Base-by-base conservation (phyloP, 2,888 invertebrate genomes). In the Cancer borealis region DNA sequence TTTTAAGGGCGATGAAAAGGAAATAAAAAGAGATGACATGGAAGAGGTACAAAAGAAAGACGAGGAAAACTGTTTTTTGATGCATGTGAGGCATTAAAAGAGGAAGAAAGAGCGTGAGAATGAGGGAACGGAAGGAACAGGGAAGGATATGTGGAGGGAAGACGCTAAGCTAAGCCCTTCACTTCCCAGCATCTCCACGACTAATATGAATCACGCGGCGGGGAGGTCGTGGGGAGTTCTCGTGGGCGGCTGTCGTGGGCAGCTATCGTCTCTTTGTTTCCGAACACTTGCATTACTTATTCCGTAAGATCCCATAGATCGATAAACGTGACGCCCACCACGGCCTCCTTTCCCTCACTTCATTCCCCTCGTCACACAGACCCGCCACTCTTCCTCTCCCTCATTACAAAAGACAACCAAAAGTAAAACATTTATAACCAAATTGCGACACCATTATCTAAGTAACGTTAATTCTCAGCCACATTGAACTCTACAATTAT, bases 41-140 rank as follows among this genome's bases (percentile, higher is more conserved):
- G 66, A n/a, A 5, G n/a, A n/a, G n/a, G 5, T 21, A 47, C 45
- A 47, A 90, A 49, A 90, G 90, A 46, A 47, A 90, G 90, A 90
- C 21, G 54, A 47, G 47, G 90, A 90, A 47, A 90, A 47, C 17
- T 45, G n/a, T 12, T 3, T 21, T 21, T 6, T 46, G 49, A 90
- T 46, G 47, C 46, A 14, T 17, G 47, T 17, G 5, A 21, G 47
- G 8, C 45, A 49, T 2, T 45, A 90, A 47, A 90, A 54, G 91
- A 54, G 60, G 45, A 54, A 91, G 91, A 60, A 30, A 14, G 84
- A 84, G 84, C 12, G 39, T 39, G 84, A 84, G 39, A 39, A 26
- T 8, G 73, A 79, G 90, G 6, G 54, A 90, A 54, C 30, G 91
- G 26, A 26, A 60, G 73, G 91, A 60, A 45, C 39, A 91, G 66